These are phyloP conservation scores for Brachionus paranguensis DNA, from an alignment of 1,140 invertebrate species.

Conservation along the genomic window DNA sequence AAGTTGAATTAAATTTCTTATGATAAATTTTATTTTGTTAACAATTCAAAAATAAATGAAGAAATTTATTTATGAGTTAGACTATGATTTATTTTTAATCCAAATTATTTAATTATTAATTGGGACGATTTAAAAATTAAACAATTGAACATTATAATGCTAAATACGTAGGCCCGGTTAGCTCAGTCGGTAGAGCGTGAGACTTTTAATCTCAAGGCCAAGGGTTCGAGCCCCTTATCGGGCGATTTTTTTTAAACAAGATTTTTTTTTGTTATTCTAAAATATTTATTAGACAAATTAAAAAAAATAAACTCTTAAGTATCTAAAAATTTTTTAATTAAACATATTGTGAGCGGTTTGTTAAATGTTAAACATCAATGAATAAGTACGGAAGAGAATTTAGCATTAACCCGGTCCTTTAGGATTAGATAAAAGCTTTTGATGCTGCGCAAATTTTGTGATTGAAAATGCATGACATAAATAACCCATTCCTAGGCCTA, in stretches of 20 bases:
- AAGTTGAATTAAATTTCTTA: not conserved
- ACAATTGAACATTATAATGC: no score
- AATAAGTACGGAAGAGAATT: not conserved
- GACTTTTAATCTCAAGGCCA: slow-evolving; percentile 38
- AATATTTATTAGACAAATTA: not conserved
- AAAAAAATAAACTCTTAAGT: not conserved
- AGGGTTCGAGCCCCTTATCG: slow-evolving; percentile 37
- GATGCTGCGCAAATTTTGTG: slow-evolving; percentile 31
- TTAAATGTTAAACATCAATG: not conserved
- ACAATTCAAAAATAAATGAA: no score
- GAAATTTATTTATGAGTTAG: no score
- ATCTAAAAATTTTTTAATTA: not conserved
- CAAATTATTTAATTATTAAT: no score
- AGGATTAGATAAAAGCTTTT: slow-evolving; percentile 23
- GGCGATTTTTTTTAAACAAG: not conserved
- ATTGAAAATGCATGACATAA: slow-evolving; percentile 33
- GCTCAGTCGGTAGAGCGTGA: slow-evolving; percentile 37
- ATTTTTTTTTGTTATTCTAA: not conserved
- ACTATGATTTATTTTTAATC: no score
- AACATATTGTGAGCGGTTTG: not conserved
- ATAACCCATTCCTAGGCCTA: slow-evolving; percentile 34
- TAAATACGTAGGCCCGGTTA: slow-evolving; percentile 1
- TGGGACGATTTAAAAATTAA: no score
- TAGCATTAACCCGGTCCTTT: slow-evolving; percentile 14
- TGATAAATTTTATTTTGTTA: not conserved